A percentile compares a stretch with the other conserved stretches of the same genome.
phyloP scores from a whole-genome alignment of 1,140 invertebrate genomes.

The Catajapyx aquilonaris region DNA sequence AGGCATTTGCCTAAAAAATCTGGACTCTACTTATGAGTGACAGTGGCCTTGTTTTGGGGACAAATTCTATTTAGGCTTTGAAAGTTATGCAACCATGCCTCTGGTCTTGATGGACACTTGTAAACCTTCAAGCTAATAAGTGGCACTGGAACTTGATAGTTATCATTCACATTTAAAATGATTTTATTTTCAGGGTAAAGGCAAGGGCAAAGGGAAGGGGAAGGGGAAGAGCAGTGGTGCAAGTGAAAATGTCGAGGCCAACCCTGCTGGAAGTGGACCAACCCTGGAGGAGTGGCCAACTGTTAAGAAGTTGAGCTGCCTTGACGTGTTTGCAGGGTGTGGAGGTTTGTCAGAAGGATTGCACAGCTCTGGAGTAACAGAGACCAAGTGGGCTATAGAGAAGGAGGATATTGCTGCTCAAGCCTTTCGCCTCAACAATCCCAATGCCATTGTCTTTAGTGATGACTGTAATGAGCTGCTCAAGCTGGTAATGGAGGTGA shows the following conservation, averaged over 20 bases:
- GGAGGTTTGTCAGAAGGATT: slow-evolving; percentile 47
- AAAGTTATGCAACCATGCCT: background rate
- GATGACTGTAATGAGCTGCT: slow-evolving; percentile 63
- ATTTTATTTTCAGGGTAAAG: slow-evolving; percentile 20
- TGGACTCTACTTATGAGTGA: background rate
- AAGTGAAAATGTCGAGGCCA: slow-evolving; percentile 13
- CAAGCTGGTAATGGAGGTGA: too few species aligned
- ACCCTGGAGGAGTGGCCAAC: slow-evolving; percentile 17
- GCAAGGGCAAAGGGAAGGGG: slow-evolving; percentile 47
- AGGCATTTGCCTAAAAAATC: too few species aligned
- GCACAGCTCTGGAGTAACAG: slow-evolving; percentile 42
- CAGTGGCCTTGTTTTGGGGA: background rate
- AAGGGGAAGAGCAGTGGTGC: slow-evolving; percentile 23
- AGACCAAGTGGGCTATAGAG: slow-evolving; percentile 62
- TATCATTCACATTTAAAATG: background rate
- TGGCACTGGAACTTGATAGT: background rate
- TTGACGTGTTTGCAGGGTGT: slow-evolving; percentile 81
- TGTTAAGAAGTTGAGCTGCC: slow-evolving; percentile 31
- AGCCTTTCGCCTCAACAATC: slow-evolving; percentile 60
- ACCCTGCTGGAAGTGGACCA: slow-evolving; percentile 11
- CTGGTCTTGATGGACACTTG: background rate
- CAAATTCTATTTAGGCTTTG: background rate
- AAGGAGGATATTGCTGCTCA: slow-evolving; percentile 52
- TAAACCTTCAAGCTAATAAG: background rate
- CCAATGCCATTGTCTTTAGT: slow-evolving; percentile 45